Base-by-base conservation (phyloP, 2,113 vertebrate species). In the Scomber japonicus region DNA sequence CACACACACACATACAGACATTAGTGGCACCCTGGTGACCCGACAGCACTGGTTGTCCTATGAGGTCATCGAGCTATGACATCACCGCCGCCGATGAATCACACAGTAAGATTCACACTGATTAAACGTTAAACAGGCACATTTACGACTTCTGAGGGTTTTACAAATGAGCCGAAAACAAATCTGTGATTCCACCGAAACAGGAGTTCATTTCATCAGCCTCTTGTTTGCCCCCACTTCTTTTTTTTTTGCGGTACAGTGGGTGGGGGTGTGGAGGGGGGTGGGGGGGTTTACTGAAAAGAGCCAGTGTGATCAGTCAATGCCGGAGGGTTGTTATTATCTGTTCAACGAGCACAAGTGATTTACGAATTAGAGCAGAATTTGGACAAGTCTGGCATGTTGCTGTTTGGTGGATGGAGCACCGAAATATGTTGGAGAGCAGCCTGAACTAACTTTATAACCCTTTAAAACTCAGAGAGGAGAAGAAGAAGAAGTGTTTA, bases 261-360 rank as follows among this genome's bases (percentile, higher is more conserved):
- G 24, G 24, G 24, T 49, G 12, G 60, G 21, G 21, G 21, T 21
- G 14, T n/a, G 27, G 15, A 17, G 7, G 65, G 51, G 0, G 19
- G 69, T n/a, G 44, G 61, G 53, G 17, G 7, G 31, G 6, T 40
- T 85, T 82, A 74, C 60, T 8, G 54, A 50, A 71, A 86, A 3
- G 24, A 68, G 50, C 50, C 49, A 0, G 40, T 56, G 60, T 35
- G 8, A 19, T 17, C 13, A 21, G 59, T 70, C 56, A 65, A 2
- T 1, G 57, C 69, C 53, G 1, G 30, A 74, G 74, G 83, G 27
- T 64, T 21, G 51, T 65, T 66, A 64, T 84, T 79, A 80, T 70
- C 31, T 66, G n/a, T 12, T 48, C 35, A 72, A 56, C 62, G 55
- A 56, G 55, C 30, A 55, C 64, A 31, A 53, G 70, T 19, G 8